Base-by-base conservation (phyloP, 2,797 vertebrate genomes). In the Clamator glandarius region DNA sequence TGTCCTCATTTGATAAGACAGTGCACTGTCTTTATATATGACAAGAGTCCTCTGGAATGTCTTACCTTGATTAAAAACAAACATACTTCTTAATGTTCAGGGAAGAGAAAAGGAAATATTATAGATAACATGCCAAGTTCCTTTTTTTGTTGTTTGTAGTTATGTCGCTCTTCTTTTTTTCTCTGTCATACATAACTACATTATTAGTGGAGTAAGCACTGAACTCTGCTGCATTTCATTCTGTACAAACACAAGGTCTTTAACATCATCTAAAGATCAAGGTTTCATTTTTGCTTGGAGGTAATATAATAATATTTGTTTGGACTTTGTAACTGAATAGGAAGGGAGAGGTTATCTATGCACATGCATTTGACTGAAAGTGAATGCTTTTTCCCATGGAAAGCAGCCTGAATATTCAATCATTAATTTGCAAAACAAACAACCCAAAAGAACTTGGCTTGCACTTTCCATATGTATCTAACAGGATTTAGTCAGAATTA, bases 351-450 rank as follows among this genome's bases (percentile, higher is more conserved):
- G 4, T 48, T 85, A 44, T 73, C 10, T 68, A 8, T 25, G 25
- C 4, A 39, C 23, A 31, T 11, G 16, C 11, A 14, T 41, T 61
- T 70, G 16, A 52, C 28, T 50, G 50, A 77, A 87, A 68, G 9
- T 11, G 48, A 67, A 42, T 46, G 28, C 2, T 58, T 89, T 77
- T 82, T 46, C 29, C 81, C 21, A 14, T 54, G 36, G 72, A 81
- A 90, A 90, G 12, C 64, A 33, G 31, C 61, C 55, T 66, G 61
- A 90, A 78, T 90, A 84, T 78, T 92, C 79, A 39, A 62, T 16
- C 44, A 57, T 44, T 70, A 67, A 69, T 95, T 58, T 82, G 44
- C 5, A 91, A 93, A 93, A 25, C 25, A 91, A 83, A 87, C 24
- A 87, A 48, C 15, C 16, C 73, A 63, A 54, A 73, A 76, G 57